Evolutionary conservation across 2,888 invertebrate species (phyloP).

Genomic region (Cerastis rubricosa): DNA sequence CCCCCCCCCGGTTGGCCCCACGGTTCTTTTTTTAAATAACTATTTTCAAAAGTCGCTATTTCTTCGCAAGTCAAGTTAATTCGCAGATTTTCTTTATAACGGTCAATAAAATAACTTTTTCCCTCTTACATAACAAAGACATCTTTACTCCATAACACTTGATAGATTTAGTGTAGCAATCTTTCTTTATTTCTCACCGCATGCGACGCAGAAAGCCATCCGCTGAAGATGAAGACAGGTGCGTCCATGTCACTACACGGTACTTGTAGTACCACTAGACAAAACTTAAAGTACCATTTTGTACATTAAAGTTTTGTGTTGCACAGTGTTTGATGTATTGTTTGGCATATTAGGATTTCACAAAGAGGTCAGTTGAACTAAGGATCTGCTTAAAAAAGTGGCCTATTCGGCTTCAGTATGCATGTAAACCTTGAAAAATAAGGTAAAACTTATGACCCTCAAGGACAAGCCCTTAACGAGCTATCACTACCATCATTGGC

Average conservation of each 20-base stretch:
- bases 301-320: slow-evolving; percentile 25
- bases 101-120: no score
- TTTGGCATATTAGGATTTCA: slow-evolving; percentile 39
- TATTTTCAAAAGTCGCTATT: no score
- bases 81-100: no score
- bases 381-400: not conserved
- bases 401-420: not conserved
- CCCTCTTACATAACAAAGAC: slow-evolving; percentile 27
- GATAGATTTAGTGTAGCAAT: slow-evolving; percentile 74
- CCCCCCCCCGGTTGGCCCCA: no score
- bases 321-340: slow-evolving; percentile 45
- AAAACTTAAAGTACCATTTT: not conserved
- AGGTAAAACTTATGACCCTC: not conserved
- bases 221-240: slow-evolving; percentile 86
- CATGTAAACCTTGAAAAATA: not conserved
- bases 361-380: not conserved
- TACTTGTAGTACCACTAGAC: slow-evolving; percentile 26
- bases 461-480: no score
- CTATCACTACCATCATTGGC: no score
- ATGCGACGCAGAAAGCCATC: slow-evolving; percentile 84
- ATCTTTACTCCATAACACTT: slow-evolving; percentile 49
- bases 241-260: slow-evolving; percentile 71
- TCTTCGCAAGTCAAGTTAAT: no score
- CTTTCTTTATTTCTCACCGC: slow-evolving; percentile 81
- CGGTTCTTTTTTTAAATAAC: no score